Conservation (phyloP, 2,888 invertebrate genomes). For the Perdita meconis region DNA sequence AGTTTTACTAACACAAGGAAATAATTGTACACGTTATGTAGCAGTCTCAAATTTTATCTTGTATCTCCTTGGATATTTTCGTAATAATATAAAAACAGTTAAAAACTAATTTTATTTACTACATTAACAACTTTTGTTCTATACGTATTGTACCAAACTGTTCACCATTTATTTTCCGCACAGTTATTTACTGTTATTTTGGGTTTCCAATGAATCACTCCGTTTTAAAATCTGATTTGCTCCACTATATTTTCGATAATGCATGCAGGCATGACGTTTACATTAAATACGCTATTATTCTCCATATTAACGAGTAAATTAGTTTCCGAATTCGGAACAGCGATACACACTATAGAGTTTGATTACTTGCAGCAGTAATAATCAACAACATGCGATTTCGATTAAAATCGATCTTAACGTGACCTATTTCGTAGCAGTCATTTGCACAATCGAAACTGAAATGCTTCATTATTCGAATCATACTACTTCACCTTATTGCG, state of each 20-base stretch:
- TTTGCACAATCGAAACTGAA: not conserved
- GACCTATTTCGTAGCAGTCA: not conserved
- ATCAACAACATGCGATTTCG: slow-evolving; percentile 15
- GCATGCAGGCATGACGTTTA: not conserved
- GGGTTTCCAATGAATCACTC: not conserved
- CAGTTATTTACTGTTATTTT: not conserved
- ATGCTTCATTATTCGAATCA: not conserved
- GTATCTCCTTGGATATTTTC: not conserved
- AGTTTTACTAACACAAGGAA: too few relatives aligned
- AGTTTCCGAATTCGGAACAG: slow-evolving; percentile 27
- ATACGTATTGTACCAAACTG: too few relatives aligned
- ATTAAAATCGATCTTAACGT: slow-evolving; percentile 24
- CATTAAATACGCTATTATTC: not conserved
- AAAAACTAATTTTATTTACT: not conserved
- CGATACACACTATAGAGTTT: slow-evolving; percentile 1
- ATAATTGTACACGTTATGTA: too few relatives aligned
- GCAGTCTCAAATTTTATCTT: too few relatives aligned
- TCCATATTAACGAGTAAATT: slow-evolving; percentile 17
- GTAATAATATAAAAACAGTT: not conserved
- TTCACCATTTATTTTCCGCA: too few relatives aligned
- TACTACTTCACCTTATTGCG: not conserved
- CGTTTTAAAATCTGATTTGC: not conserved
- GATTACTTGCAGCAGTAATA: slow-evolving; percentile 7
- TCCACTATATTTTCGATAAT: not conserved
- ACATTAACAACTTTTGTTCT: too few relatives aligned